Evolutionary conservation across 1,140 invertebrate genomes (phyloP), one percentile per base, ranked within the genome.

Genomic region (Drepana arcuata): DNA sequence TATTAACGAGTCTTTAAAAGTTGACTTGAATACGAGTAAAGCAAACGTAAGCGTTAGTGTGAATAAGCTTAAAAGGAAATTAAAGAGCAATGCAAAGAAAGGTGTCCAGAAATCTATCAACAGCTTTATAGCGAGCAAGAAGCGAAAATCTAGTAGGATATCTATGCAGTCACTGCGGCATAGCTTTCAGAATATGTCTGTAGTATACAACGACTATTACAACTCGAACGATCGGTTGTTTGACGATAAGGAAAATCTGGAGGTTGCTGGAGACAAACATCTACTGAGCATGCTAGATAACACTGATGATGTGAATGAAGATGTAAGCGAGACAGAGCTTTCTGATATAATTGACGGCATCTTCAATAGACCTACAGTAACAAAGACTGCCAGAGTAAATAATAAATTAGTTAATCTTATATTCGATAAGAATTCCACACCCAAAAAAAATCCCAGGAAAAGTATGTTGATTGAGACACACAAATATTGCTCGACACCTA

Each of bases 321-420:
- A 85, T 38, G 64, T 72, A 25, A 49, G 73, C 12, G 79, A 72
- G 23, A 67, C 79, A 7, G 78, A 91, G 38, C 62, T 91, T 49
- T 89, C 89, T 0, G 77, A 84, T 29, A 86, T 91, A 42, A 81
- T 90, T 4, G 85, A 89, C 11, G 70, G 80, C 15, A 89, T 89
- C 11, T 63, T 88, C 0, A 60, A 57, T 1, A 77, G 72, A 55
- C 54, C 73, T 6, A 46, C 71, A 2, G 30, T 26, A 6, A 43
- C 39, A 10, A 70, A 75, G 14, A 77, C 62, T 11, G 62, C 65
- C 0, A 71, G 48, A 55, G 52, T 81, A 0, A 57, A 75, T 36
- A 66, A 59, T 39, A 70, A 74, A 38, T 36, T 70, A 31, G 59
- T 78, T 1, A 75, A 67, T 48, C 53, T 82, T n/a, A 35, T 78